phyloP scores from a whole-genome alignment of 1,140 invertebrate genomes.

The Hypothenemus hampei region DNA sequence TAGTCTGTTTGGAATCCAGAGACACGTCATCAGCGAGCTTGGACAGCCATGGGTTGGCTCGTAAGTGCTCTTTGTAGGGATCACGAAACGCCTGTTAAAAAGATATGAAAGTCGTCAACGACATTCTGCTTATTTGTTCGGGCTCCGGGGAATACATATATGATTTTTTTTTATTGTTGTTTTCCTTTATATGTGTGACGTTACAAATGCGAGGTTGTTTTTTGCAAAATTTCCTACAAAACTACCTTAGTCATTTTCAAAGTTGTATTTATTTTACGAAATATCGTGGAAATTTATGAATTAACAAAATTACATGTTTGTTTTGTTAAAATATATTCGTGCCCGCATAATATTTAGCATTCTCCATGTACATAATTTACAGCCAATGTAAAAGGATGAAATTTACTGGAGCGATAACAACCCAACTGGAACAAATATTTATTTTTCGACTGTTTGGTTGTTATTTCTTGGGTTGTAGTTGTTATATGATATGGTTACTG shows the following conservation, averaged over 20 bases:
- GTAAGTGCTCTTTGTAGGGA: slow-evolving; percentile 24
- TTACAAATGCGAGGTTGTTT: too few relatives aligned
- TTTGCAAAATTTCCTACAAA: too few relatives aligned
- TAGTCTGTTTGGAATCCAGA: slow-evolving; percentile 38
- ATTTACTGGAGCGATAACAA: slow-evolving; percentile 6
- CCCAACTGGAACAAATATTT: slow-evolving; percentile 8
- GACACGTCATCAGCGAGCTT: slow-evolving; percentile 31
- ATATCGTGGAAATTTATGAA: too few relatives aligned
- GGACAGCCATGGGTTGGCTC: slow-evolving; percentile 21
- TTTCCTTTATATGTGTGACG: too few relatives aligned
- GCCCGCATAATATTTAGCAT: slow-evolving; percentile 15
- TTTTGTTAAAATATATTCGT: slow-evolving; percentile 5
- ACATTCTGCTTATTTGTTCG: slow-evolving; percentile 31
- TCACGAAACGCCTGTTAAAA: slow-evolving; percentile 27
- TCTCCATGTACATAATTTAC: slow-evolving; percentile 4
- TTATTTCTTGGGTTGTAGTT: slow-evolving; percentile 11
- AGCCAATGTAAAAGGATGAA: slow-evolving; percentile 3
- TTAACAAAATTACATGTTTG: neutral
- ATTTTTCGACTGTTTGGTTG: slow-evolving; percentile 3
- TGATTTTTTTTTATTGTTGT: too few relatives aligned
- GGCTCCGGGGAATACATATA: too few relatives aligned
- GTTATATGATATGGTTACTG: neutral
- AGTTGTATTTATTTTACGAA: too few relatives aligned
- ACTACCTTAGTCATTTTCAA: too few relatives aligned
- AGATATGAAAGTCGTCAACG: slow-evolving; percentile 31